phyloP scores from a whole-genome alignment of 2,888 invertebrate species.

The Oasisia sp. region DNA sequence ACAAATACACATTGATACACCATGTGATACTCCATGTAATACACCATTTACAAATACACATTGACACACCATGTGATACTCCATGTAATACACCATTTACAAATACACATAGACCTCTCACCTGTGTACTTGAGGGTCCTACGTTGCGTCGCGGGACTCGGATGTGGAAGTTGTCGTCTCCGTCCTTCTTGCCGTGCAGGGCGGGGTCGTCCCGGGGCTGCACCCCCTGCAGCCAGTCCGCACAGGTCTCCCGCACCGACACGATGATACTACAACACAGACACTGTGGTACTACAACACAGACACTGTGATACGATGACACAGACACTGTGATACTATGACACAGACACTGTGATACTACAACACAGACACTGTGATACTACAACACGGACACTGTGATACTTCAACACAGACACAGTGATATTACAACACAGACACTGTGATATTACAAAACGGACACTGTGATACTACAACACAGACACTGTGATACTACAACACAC shows the following conservation, averaged over 20 bases:
- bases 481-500: too few species aligned
- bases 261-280: slow-evolving; percentile 82
- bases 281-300: neutral
- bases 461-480: slow-evolving; percentile 68
- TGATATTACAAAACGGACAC: too few species aligned
- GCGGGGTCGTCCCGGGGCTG: slow-evolving; percentile 93
- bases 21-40: neutral
- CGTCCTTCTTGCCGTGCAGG: slow-evolving; percentile 91
- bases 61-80: neutral
- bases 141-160: slow-evolving; percentile 92
- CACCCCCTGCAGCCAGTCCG: slow-evolving; percentile 93
- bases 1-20: neutral
- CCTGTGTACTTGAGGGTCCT: slow-evolving; percentile 74
- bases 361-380: neutral
- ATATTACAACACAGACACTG: neutral
- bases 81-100: too few species aligned
- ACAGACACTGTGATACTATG: neutral
- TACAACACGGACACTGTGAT: neutral
- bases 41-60: neutral
- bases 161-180: slow-evolving; percentile 82
- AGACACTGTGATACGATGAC: neutral
- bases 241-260: slow-evolving; percentile 96
- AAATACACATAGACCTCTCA: slow-evolving; percentile 47
- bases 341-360: neutral
- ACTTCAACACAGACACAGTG: neutral